phyloP scores from a whole-genome alignment of 1,140 invertebrate genomes.

The Polypedilum vanderplanki region DNA sequence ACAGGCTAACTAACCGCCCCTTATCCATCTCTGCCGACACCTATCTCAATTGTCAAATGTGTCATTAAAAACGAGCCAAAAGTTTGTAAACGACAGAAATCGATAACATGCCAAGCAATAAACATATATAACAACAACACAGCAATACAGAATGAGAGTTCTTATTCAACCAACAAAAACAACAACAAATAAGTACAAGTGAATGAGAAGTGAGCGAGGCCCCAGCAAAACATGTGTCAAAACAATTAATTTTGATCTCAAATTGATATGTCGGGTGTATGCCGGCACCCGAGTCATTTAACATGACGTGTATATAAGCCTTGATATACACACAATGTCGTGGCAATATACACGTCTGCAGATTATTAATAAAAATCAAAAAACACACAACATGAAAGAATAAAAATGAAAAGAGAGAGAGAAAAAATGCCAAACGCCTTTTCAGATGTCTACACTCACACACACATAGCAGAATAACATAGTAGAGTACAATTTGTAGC shows the following conservation, averaged over 20 bases:
- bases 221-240: constrained; percentile 26
- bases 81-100: not conserved
- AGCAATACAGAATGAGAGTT: not conserved
- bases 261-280: constrained; percentile 25
- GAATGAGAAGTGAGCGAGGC: not conserved
- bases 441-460: not conserved
- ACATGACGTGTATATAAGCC: constrained; percentile 4
- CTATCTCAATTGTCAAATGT: not conserved
- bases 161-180: not conserved
- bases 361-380: constrained; percentile 27
- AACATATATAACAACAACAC: not conserved
- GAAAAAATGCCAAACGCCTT: constrained; percentile 5
- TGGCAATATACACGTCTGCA: constrained; percentile 11
- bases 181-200: not conserved
- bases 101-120: constrained; percentile 11
- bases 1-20: no score
- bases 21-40: no score
- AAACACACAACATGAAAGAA: not conserved
- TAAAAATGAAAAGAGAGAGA: not conserved
- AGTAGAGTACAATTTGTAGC: not conserved
- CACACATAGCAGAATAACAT: not conserved
- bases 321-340: not conserved
- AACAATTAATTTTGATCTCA: constrained; percentile 27
- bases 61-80: not conserved
- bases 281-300: constrained; percentile 15